Evolutionary conservation across 1,140 invertebrate species (phyloP).

Genomic region (Polyergus mexicanus): DNA sequence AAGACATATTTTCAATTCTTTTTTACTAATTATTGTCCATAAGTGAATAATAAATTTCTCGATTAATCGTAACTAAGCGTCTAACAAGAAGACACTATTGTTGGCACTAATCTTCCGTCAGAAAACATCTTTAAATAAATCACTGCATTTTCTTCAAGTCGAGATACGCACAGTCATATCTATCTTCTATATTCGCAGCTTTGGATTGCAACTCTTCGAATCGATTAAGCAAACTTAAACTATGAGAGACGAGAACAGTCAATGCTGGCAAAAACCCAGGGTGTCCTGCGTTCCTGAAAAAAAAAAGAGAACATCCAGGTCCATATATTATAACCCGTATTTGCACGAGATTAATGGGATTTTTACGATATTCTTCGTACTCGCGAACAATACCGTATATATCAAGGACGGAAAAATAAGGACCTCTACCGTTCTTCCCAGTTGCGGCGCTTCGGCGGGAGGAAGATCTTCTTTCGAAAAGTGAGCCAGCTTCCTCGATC

Average conservation of each 20-base stretch:
- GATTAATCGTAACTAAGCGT: neutral
- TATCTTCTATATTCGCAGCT: slow-evolving; percentile 11
- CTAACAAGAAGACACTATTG: slow-evolving; percentile 4
- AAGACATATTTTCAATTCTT: slow-evolving; percentile 1
- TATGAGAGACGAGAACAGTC: neutral
- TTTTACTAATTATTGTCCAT: slow-evolving; percentile 14
- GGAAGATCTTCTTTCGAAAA: slow-evolving; percentile 17
- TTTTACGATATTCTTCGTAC: slow-evolving; percentile 26
- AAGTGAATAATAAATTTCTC: neutral
- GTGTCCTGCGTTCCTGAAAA: slow-evolving; percentile 19
- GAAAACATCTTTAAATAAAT: neutral
- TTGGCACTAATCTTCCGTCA: slow-evolving; percentile 21
- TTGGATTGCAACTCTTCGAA: neutral
- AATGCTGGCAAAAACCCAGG: neutral
- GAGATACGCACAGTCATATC: neutral
- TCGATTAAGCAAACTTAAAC: neutral
- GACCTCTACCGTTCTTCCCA: slow-evolving; percentile 57
- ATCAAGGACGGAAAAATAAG: neutral
- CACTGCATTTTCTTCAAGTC: neutral
- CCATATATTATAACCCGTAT: neutral
- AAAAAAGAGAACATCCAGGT: neutral
- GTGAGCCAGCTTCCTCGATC: neutral
- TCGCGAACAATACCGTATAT: slow-evolving; percentile 12
- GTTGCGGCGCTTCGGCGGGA: neutral
- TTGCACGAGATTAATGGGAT: neutral